phyloP scores from a whole-genome alignment of 1,140 invertebrate species.

The Thaumetopoea pityocampa region DNA sequence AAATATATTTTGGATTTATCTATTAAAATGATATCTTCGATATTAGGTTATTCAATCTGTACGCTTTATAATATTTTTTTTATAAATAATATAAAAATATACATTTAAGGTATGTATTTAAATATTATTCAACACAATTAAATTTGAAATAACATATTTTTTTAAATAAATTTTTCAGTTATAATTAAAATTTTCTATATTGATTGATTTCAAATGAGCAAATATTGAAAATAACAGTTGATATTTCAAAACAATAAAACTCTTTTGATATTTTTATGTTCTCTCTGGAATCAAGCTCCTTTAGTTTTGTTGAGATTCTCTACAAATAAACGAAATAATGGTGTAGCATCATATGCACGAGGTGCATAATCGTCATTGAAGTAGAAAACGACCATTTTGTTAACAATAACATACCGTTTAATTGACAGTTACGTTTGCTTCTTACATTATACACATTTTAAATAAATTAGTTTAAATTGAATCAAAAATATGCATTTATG shows the following conservation, averaged over 20 bases:
- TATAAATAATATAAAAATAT: slow-evolving; percentile 71
- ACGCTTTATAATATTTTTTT: slow-evolving; percentile 56
- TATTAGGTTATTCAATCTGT: slow-evolving; percentile 36
- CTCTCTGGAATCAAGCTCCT: slow-evolving; percentile 3
- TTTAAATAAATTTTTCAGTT: slow-evolving; percentile 49
- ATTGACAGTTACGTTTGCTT: too few species aligned
- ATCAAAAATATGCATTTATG: too few species aligned
- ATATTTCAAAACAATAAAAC: slow-evolving; percentile 22
- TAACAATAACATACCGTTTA: too few species aligned
- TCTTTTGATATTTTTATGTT: neutral
- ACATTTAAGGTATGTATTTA: slow-evolving; percentile 62
- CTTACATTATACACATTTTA: too few species aligned
- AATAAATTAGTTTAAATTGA: too few species aligned
- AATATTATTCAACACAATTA: slow-evolving; percentile 63
- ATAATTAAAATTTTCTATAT: slow-evolving; percentile 38
- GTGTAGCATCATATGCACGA: slow-evolving; percentile 1
- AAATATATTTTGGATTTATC: slow-evolving; percentile 19
- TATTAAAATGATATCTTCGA: slow-evolving; percentile 24
- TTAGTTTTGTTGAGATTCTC: slow-evolving; percentile 12
- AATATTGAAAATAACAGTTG: slow-evolving; percentile 15
- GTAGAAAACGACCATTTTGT: slow-evolving; percentile 12
- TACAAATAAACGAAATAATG: slow-evolving; percentile 6
- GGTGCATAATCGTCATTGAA: slow-evolving; percentile 10
- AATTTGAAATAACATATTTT: slow-evolving; percentile 56
- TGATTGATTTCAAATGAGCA: slow-evolving; percentile 31